Percentiles rank a stretch among this genome's conserved stretches.
These are phyloP conservation scores for Geophilus truncorum DNA, from an alignment of 2,888 invertebrate genomes.

Conservation along the genomic window DNA sequence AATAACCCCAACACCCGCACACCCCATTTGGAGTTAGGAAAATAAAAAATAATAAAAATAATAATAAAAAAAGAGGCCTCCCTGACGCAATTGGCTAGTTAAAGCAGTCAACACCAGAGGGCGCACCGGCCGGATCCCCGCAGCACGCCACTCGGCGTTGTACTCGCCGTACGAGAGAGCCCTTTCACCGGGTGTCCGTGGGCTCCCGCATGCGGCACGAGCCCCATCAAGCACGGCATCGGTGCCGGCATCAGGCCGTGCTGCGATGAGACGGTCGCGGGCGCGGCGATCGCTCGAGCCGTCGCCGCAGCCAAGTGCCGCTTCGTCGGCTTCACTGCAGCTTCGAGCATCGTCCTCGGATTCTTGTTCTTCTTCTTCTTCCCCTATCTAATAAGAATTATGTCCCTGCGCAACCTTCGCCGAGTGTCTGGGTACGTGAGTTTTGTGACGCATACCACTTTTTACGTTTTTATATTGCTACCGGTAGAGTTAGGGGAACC, in stretches of 20 bases:
- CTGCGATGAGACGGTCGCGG: background rate
- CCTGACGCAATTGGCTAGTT: background rate
- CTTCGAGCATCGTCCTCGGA: background rate
- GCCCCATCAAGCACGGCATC: background rate
- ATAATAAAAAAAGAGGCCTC: background rate
- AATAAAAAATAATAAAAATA: background rate
- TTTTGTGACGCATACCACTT: background rate
- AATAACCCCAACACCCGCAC: too few species aligned
- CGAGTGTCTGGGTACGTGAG: constrained; percentile 25
- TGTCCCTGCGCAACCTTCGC: constrained; percentile 29
- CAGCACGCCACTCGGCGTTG: background rate
- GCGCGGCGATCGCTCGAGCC: background rate
- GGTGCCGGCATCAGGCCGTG: background rate
- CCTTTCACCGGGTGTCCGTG: background rate
- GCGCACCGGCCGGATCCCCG: background rate
- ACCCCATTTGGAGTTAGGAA: too few species aligned
- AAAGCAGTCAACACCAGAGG: background rate
- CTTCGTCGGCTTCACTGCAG: background rate
- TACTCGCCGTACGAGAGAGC: background rate
- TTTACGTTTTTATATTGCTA: background rate
- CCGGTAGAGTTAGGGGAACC: background rate
- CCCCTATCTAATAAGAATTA: constrained; percentile 4
- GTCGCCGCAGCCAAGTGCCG: background rate
- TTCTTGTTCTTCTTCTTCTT: background rate
- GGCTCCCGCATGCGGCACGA: background rate